Conservation (phyloP, 2,888 invertebrate genomes). For the Sabellastarte sp. region DNA sequence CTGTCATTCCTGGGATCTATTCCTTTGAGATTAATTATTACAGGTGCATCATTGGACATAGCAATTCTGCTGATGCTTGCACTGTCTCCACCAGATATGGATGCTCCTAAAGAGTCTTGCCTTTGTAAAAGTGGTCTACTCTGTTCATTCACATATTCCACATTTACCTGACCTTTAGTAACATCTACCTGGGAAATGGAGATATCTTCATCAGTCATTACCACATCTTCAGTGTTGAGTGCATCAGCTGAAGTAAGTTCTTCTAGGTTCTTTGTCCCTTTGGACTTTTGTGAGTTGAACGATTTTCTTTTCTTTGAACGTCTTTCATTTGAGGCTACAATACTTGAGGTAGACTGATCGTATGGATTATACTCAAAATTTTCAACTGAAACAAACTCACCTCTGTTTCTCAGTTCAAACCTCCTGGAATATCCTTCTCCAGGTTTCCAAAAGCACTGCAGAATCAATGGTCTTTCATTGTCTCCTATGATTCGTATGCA, state of each 20-base stretch:
- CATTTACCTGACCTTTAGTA: too few relatives aligned
- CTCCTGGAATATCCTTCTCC: constrained; percentile 44
- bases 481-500: constrained; percentile 41
- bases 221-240: neutral
- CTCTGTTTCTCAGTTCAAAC: constrained; percentile 42
- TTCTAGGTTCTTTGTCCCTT: neutral
- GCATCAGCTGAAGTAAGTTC: neutral
- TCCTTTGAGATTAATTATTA: neutral
- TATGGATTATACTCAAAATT: constrained; percentile 38
- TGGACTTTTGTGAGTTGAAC: too few relatives aligned
- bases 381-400: constrained; percentile 14
- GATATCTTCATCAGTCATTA: neutral
- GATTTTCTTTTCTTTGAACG: too few relatives aligned
- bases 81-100: neutral
- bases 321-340: too few relatives aligned
- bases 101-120: neutral
- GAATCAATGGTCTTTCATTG: constrained; percentile 44
- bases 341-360: constrained; percentile 27
- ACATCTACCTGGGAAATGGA: neutral
- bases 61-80: neutral
- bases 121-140: too few relatives aligned
- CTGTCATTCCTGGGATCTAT: neutral
- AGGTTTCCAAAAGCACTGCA: constrained; percentile 53
- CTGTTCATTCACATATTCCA: neutral
- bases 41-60: neutral